A percentile compares a stretch with the other conserved stretches of the same genome.
These are phyloP conservation scores for Triplophysa bombifrons DNA, from an alignment of 2,797 vertebrate genomes.

Conservation along the genomic window DNA sequence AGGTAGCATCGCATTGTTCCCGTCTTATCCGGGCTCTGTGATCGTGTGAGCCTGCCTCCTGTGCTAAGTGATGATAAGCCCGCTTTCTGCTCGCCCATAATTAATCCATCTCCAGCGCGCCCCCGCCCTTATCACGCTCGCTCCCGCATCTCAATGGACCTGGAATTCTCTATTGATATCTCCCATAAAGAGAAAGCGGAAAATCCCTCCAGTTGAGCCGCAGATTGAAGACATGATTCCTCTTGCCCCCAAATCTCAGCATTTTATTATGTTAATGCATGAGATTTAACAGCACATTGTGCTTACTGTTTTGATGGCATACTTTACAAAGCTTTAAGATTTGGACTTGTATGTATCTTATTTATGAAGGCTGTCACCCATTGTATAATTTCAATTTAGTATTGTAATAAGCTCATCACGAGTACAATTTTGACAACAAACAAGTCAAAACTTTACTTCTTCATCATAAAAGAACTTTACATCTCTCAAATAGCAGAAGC, in stretches of 20 bases:
- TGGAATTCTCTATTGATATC: slow-evolving; percentile 90
- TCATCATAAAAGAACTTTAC: too few species aligned
- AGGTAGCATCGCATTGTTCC: slow-evolving; percentile 90
- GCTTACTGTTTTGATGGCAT: slow-evolving; percentile 79
- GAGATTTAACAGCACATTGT: slow-evolving; percentile 79
- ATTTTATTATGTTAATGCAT: slow-evolving; percentile 83
- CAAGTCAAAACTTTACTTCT: too few species aligned
- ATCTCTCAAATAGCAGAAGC: too few species aligned
- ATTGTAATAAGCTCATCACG: slow-evolving; percentile 52
- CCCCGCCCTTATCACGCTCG: slow-evolving; percentile 87
- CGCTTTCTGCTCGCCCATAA: slow-evolving; percentile 92
- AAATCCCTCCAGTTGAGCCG: slow-evolving; percentile 89
- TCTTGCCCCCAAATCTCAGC: slow-evolving; percentile 80
- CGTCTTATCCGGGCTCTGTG: slow-evolving; percentile 86
- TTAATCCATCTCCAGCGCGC: slow-evolving; percentile 93
- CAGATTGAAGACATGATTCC: slow-evolving; percentile 91
- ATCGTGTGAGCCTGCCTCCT: slow-evolving; percentile 91
- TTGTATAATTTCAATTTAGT: slow-evolving; percentile 81
- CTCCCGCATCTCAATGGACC: slow-evolving; percentile 89
- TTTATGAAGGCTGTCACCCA: slow-evolving; percentile 85
- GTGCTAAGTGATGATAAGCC: slow-evolving; percentile 91
- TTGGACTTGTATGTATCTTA: slow-evolving; percentile 88
- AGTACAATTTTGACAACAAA: too few species aligned
- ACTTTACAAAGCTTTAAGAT: slow-evolving; percentile 84
- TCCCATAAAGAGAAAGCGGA: slow-evolving; percentile 70